Percentiles rank a stretch among this genome's conserved stretches.
phyloP scores from a whole-genome alignment of 2,113 vertebrate species.

The Ochotona princeps region DNA sequence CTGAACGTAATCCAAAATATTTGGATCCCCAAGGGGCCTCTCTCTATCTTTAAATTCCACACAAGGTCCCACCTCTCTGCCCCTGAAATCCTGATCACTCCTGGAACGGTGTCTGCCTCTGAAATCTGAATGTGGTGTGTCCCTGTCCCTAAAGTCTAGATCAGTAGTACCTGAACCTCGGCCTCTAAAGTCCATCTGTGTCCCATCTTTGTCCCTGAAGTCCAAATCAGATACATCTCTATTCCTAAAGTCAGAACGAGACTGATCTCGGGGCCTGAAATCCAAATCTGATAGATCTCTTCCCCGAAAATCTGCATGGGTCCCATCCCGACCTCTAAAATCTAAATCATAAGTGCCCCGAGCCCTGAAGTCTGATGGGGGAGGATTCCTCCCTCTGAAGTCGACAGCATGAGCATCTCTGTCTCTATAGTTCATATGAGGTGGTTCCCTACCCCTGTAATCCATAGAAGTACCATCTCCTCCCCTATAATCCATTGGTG shows the following conservation, averaged over 20 bases:
- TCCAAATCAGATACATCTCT: conserved; percentile 90
- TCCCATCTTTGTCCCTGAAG: conserved; percentile 86
- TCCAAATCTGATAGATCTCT: conserved; percentile 90
- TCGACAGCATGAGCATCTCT: conserved; percentile 90
- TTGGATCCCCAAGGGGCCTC: conserved; percentile 87
- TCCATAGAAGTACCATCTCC: conserved; percentile 87
- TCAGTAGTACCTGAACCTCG: conserved; percentile 86
- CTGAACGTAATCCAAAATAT: conserved; percentile 86
- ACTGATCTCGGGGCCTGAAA: conserved; percentile 90
- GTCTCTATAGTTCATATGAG: conserved; percentile 91
- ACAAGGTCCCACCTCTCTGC: conserved; percentile 89
- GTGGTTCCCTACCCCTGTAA: conserved; percentile 89
- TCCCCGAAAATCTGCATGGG: conserved; percentile 90
- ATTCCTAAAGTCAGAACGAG: conserved; percentile 91
- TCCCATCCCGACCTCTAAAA: conserved; percentile 90
- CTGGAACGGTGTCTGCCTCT: conserved; percentile 90
- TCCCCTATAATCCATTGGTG: conserved; percentile 88
- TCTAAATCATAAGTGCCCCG: conserved; percentile 91
- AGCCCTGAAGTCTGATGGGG: conserved; percentile 90
- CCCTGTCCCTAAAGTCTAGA: conserved; percentile 92
- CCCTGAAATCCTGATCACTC: conserved; percentile 91
- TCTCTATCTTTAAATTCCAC: conserved; percentile 93
- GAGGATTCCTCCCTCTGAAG: conserved; percentile 91
- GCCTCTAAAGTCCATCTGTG: conserved; percentile 81
- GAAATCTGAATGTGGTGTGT: conserved; percentile 87